A percentile compares a stretch with the other conserved stretches of the same genome.
phyloP scores from a whole-genome alignment of 1,140 invertebrate species.

The Heliothis virescens region DNA sequence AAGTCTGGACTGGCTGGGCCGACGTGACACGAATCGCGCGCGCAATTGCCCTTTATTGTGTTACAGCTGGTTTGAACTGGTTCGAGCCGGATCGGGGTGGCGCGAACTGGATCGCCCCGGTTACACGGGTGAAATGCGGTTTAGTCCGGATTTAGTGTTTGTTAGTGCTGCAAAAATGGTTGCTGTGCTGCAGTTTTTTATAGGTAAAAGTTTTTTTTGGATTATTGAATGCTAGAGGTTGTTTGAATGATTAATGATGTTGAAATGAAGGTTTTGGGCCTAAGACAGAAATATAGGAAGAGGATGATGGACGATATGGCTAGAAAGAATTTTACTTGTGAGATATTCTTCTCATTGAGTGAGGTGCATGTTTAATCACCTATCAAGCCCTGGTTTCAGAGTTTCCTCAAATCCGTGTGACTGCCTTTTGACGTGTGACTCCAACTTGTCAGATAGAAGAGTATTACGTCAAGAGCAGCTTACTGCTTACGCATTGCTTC shows the following conservation, averaged over 20 bases:
- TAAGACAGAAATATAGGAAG: too few relatives aligned
- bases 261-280: too few relatives aligned
- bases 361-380: too few relatives aligned
- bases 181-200: neutral
- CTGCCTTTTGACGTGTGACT: too few relatives aligned
- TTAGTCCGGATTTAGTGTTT: conserved; percentile 49
- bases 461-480: too few relatives aligned
- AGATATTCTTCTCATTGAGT: too few relatives aligned
- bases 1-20: conserved; percentile 50
- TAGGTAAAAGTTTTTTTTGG: conserved; percentile 12
- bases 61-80: conserved; percentile 62
- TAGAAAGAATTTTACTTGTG: too few relatives aligned
- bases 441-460: too few relatives aligned
- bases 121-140: conserved; percentile 48
- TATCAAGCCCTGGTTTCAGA: too few relatives aligned
- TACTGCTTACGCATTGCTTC: neutral
- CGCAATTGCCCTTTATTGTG: conserved; percentile 70
- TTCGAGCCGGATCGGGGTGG: conserved; percentile 59
- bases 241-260: neutral
- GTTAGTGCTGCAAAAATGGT: conserved; percentile 36
- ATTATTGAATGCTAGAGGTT: conserved; percentile 5
- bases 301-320: too few relatives aligned
- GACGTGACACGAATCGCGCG: conserved; percentile 67
- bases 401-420: too few relatives aligned
- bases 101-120: conserved; percentile 43